phyloP scores from a whole-genome alignment of 2,797 vertebrate genomes.

The Oryzias dopingdopingensis region DNA sequence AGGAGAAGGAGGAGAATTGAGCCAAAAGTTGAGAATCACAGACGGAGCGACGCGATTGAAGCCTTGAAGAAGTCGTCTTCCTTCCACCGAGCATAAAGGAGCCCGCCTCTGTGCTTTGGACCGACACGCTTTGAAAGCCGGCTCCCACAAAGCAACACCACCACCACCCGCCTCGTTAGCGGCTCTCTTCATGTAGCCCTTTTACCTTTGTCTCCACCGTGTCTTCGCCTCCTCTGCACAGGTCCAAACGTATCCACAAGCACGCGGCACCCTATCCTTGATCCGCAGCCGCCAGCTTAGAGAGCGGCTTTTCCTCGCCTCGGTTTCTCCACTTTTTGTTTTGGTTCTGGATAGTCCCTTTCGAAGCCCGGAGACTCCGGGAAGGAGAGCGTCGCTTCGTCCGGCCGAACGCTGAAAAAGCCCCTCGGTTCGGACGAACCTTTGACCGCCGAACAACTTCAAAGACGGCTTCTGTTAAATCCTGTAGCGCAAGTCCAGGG shows the following conservation, averaged over 20 bases:
- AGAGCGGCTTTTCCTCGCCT: conserved; percentile 19
- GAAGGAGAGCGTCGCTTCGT: conserved; percentile 57
- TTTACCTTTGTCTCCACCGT: conserved; percentile 80
- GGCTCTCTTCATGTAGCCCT: conserved; percentile 55
- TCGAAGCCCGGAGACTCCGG: conserved; percentile 50
- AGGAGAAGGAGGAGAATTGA: conserved; percentile 13
- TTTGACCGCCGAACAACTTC: conserved; percentile 53
- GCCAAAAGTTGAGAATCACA: conserved; percentile 37
- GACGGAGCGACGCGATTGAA: too few species aligned
- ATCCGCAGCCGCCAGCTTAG: conserved; percentile 39
- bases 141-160: conserved; percentile 57
- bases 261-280: conserved; percentile 54
- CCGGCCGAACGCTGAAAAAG: conserved; percentile 43
- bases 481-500: conserved; percentile 49
- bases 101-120: conserved; percentile 45
- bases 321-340: conserved; percentile 30
- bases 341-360: conserved; percentile 41
- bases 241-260: conserved; percentile 52
- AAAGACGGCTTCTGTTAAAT: conserved; percentile 40
- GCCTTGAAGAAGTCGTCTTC: conserved; percentile 15
- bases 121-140: conserved; percentile 56
- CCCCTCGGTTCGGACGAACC: conserved; percentile 47
- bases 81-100: conserved; percentile 13
- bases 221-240: conserved; percentile 55
- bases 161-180: conserved; percentile 60